Base-by-base conservation (phyloP, 1,140 invertebrate species). In the Diorhabda elongata region DNA sequence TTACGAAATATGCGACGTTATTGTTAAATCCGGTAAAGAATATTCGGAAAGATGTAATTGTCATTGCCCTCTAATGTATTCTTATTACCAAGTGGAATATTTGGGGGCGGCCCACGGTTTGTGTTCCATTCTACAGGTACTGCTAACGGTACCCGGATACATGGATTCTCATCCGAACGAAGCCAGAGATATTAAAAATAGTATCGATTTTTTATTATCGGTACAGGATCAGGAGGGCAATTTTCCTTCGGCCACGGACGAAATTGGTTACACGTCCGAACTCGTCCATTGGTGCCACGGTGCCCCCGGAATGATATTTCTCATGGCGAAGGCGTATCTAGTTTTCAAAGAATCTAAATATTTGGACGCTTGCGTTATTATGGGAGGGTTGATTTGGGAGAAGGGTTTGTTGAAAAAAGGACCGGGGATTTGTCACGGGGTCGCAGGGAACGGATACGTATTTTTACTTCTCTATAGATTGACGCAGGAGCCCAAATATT, bases 241-340 rank as follows among this genome's bases (percentile, higher is more conserved):
- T 79, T 94, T 93, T 82, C 91, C 92, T 0, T 87, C 87, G 70
- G 88, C 89, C 3, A 85, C 90, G 77, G 91, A 92, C 78, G 91
- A 94, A 80, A 74, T 90, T 58, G 80, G 85, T 69, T 70, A 80
- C 3, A 73, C 76, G 26, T 85, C 90, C 56, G 89, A 92, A 70
- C 77, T 95, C 2, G 87, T 95, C 3, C 93, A 96, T 77, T 95
- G 93, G 93, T 96, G 93, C 82, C 93, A 95, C 81, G 93, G 94
- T 2, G 92, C 92, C 44, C 89, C 92, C 60, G 92, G 93, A 5
- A 86, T 89, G 2, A 81, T 94, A 5, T 95, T 94, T 78, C 77
- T 94, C 41, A 85, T 95, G 83, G 92, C 91, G 2, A 92, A 90
- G 81, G 92, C 93, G 1, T 94, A 91, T 80, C 76, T 90, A 3